Conservation (phyloP, 2,888 invertebrate species). For the Dexiosoma caninum region DNA sequence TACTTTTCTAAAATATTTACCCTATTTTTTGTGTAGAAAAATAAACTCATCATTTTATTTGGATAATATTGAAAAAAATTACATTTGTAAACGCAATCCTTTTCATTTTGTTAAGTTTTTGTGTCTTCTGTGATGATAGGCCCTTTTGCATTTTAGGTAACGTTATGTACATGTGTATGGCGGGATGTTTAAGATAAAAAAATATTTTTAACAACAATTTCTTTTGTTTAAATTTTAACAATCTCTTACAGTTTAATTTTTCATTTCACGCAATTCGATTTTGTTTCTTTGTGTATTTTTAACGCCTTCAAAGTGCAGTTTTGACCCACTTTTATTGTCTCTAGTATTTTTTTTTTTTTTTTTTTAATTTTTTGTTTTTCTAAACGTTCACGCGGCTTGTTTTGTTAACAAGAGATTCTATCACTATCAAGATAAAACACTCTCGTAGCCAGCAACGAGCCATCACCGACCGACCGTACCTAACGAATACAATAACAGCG, state of each 20-base stretch:
- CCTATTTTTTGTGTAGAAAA: too few relatives aligned
- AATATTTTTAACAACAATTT: not conserved
- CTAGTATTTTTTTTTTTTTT: constrained; percentile 4
- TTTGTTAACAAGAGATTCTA: constrained; percentile 42
- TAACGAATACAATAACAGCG: constrained; percentile 24
- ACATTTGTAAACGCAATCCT: too few relatives aligned
- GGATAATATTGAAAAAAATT: too few relatives aligned
- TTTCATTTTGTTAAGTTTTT: too few relatives aligned
- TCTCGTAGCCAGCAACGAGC: not conserved
- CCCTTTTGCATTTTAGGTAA: too few relatives aligned
- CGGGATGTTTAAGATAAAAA: too few relatives aligned
- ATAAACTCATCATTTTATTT: too few relatives aligned
- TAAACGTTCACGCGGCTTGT: constrained; percentile 11
- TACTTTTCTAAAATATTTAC: too few relatives aligned
- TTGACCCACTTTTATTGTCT: constrained; percentile 63
- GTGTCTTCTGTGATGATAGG: too few relatives aligned
- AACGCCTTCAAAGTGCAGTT: constrained; percentile 51
- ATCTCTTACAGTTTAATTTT: not conserved
- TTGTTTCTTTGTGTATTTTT: constrained; percentile 19
- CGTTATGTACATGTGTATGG: too few relatives aligned
- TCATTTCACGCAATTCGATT: constrained; percentile 36
- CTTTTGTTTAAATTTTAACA: constrained; percentile 2
- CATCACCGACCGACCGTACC: not conserved
- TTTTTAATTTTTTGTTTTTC: constrained; percentile 34
- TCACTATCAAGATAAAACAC: constrained; percentile 33